Conservation (phyloP, 37 sponge, comb jelly and placozoan genomes). For the Dysidea cf. avara region DNA sequence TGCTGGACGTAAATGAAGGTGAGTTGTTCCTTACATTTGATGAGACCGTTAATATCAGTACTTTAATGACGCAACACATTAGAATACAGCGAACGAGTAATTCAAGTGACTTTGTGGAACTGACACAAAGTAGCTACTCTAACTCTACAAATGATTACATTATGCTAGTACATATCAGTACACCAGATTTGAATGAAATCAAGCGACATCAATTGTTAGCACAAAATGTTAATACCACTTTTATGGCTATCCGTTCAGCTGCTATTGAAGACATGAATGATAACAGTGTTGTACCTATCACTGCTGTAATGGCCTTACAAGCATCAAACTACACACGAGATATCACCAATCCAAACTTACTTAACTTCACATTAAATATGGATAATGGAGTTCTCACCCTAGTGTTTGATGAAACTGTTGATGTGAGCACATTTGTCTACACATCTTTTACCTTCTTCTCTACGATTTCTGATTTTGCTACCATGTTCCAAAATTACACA, state of each 20-base stretch:
- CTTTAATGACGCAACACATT: constrained; percentile 49
- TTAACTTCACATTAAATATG: constrained; percentile 76
- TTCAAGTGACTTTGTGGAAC: constrained; percentile 18
- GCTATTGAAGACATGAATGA: constrained; percentile 73
- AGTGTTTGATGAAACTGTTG: constrained; percentile 87
- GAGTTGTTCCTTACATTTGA: constrained; percentile 64
- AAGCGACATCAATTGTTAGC: constrained; percentile 66
- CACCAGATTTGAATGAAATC: constrained; percentile 75
- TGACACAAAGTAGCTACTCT: constrained; percentile 44
- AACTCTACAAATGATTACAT: constrained; percentile 58
- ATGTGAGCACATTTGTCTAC: constrained; percentile 48
- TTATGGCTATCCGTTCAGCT: constrained; percentile 26
- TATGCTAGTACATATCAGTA: constrained; percentile 42
- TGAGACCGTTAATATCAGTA: constrained; percentile 68
- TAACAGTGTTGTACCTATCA: constrained; percentile 43
- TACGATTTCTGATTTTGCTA: constrained; percentile 8
- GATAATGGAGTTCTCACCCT: constrained; percentile 53
- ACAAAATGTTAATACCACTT: constrained; percentile 51
- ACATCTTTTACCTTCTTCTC: constrained; percentile 45
- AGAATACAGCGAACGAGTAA: constrained; percentile 16
- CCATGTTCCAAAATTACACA: constrained; percentile 17
- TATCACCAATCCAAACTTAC: constrained; percentile 43
- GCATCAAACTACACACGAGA: constrained; percentile 48
- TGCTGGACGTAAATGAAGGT: constrained; percentile 64
- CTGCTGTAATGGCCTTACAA: constrained; percentile 1